Evolutionary conservation across 2,888 invertebrate genomes (phyloP).

Genomic region (Agrochola lota): DNA sequence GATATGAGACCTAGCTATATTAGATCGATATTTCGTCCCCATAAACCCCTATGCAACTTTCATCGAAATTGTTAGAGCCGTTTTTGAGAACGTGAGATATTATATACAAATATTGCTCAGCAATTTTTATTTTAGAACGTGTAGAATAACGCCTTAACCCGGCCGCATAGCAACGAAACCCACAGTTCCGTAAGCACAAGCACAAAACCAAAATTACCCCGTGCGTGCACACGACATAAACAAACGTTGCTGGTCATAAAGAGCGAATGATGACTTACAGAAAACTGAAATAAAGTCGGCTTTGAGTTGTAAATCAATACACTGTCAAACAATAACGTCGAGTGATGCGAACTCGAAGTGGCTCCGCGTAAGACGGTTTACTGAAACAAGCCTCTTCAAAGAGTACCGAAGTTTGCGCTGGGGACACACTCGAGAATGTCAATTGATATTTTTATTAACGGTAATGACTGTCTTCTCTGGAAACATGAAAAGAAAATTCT

Average conservation of each 20-base stretch:
- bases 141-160: slow-evolving; percentile 40
- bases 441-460: slow-evolving; percentile 35
- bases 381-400: slow-evolving; percentile 34
- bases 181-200: slow-evolving; percentile 55
- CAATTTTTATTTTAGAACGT: slow-evolving; percentile 5
- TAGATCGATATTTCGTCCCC: too few relatives aligned
- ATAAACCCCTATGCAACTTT: too few relatives aligned
- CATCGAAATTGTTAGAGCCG: too few relatives aligned
- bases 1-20: too few relatives aligned
- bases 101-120: neutral
- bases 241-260: slow-evolving; percentile 80
- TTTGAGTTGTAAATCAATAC: slow-evolving; percentile 78
- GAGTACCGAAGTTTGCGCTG: slow-evolving; percentile 18
- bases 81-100: neutral
- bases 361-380: slow-evolving; percentile 37
- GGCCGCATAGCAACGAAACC: slow-evolving; percentile 58
- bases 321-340: slow-evolving; percentile 73
- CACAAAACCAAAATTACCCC: slow-evolving; percentile 68
- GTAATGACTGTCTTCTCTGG: slow-evolving; percentile 2
- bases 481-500: slow-evolving; percentile 24
- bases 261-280: slow-evolving; percentile 78
- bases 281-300: slow-evolving; percentile 71
- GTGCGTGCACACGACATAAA: slow-evolving; percentile 75
- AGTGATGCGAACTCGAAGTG: slow-evolving; percentile 45
- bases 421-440: slow-evolving; percentile 26